Base-by-base conservation (phyloP, 2,113 vertebrate species). In the Trogon surrucura region DNA sequence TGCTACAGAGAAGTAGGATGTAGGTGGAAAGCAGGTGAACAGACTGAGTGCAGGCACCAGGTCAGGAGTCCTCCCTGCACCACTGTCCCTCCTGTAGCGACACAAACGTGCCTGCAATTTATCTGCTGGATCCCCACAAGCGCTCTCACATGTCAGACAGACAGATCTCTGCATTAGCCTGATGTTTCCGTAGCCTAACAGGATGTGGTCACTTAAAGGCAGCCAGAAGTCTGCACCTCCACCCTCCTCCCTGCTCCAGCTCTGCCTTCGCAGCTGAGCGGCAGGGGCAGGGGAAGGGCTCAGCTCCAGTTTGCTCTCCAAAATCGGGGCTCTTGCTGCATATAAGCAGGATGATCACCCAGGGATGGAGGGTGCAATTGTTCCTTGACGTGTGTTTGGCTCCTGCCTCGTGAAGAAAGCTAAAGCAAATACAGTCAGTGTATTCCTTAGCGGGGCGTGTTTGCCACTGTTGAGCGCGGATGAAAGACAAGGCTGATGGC, bases 201-300 rank as follows among this genome's bases (percentile, higher is more conserved):
- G 90, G 90, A 95, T 88, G 94, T 90, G 93, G 91, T 78, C 67
- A 30, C 75, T 85, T 80, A 16, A 94, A 91, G 90, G 72, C 79
- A 96, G 91, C 79, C 89, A 88, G 25, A 85, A 83, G 69, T 74
- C 91, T 93, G 71, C 89, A 78, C 54, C 85, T 13, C 58, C 80
- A 80, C 65, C 64, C 78, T 73, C 70, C 81, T 85, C 66, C 71
- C 30, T 27, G 20, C 58, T 57, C 67, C 73, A 36, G 51, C 78
- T 87, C 73, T 38, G 87, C 60, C 78, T 56, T 70, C 61, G 67
- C 81, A 67, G 73, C 64, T 58, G 56, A 91, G 67, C 26, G 53
- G 66, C 80, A 91, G 53, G 60, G 74, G 69, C 84, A 84, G 54
- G 41, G 53, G 27, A 70, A 67, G n/a, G 50, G 69, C 58, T 88